These are phyloP conservation scores for Sarcophaga caerulescens DNA, from an alignment of 2,888 invertebrate species.

Conservation along the genomic window DNA sequence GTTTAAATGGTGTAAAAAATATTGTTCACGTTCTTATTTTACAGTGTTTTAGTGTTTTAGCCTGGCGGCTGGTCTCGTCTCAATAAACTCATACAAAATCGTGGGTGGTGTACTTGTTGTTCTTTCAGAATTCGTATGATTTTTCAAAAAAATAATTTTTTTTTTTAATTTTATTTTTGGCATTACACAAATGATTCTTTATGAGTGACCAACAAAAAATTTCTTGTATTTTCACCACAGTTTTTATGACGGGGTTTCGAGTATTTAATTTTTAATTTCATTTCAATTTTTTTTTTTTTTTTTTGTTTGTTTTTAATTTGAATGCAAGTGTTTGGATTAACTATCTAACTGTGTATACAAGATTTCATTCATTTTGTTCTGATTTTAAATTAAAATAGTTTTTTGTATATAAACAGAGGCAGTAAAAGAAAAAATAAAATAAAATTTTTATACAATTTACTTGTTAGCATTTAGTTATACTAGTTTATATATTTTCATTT, in stretches of 20 bases:
- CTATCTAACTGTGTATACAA: neutral
- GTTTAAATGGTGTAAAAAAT: conserved; percentile 45
- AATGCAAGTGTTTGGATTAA: conserved; percentile 32
- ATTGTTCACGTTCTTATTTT: conserved; percentile 35
- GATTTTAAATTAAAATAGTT: conserved; percentile 20
- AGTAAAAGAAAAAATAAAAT: conserved; percentile 2
- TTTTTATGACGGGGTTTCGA: conserved; percentile 21
- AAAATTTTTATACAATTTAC: conserved; percentile 5
- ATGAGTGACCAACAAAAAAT: conserved; percentile 33
- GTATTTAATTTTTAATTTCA: neutral
- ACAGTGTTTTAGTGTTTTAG: neutral
- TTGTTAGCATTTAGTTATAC: conserved; percentile 11
- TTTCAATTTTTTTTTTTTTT: neutral
- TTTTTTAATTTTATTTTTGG: conserved; percentile 4
- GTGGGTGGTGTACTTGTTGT: conserved; percentile 63
- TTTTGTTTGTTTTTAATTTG: neutral
- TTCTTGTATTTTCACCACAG: conserved; percentile 51
- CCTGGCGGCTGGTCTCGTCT: conserved; percentile 53
- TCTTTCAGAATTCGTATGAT: conserved; percentile 6
- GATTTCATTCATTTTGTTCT: conserved; percentile 31
- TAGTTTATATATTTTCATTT: neutral
- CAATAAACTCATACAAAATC: conserved; percentile 19
- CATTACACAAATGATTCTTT: neutral
- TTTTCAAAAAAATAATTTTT: neutral
- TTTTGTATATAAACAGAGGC: conserved; percentile 27